Base-by-base conservation (phyloP, 2,797 vertebrate species). In the Borostomias antarcticus region DNA sequence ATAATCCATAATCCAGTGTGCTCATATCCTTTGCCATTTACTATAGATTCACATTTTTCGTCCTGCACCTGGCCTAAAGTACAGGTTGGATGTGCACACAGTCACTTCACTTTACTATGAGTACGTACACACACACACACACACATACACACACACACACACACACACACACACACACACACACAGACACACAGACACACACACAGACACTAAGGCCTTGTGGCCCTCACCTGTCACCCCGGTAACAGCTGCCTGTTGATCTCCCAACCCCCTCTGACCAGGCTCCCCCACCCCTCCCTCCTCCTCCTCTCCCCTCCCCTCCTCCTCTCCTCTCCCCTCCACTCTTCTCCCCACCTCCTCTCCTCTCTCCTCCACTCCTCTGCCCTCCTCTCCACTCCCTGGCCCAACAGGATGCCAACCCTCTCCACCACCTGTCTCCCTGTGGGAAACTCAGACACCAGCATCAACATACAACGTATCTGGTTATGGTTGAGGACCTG, bases 161-260 rank as follows among this genome's bases (percentile, higher is more conserved):
- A 53, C 62, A 28, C 50, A 40, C 8, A 11, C 25, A 28, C n/a
- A n/a, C n/a, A 43, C 15, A n/a, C 47, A 62, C 60, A 21, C 17
- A 32, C 23, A 11, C 9, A 17, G 19, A 29, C 37, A 11, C 64
- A 57, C 54, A 56, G 35, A 40, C 48, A 33, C 48, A 51, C 45
- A 40, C 63, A 64, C 48, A 64, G 28, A 17, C 15, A 11, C 7
- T n/a, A n/a, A 54, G n/a, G 35, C 63, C 51, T 54, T 65, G 40
- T 32, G 40, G 37, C 23, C 37, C 19, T 65, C 63, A 65, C 53
- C 52, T 65, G 63, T 57, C 63, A 65, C 60, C 51, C 35, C 33
- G 28, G 52, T 56, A 51, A 56, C 64, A 66, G 43, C 64, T 66
- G 64, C 25, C 8, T 8, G 52, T 30, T 5, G 13, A 30, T 30